phyloP scores from a whole-genome alignment of 2,888 invertebrate species.

The Lasius fuliginosus region DNA sequence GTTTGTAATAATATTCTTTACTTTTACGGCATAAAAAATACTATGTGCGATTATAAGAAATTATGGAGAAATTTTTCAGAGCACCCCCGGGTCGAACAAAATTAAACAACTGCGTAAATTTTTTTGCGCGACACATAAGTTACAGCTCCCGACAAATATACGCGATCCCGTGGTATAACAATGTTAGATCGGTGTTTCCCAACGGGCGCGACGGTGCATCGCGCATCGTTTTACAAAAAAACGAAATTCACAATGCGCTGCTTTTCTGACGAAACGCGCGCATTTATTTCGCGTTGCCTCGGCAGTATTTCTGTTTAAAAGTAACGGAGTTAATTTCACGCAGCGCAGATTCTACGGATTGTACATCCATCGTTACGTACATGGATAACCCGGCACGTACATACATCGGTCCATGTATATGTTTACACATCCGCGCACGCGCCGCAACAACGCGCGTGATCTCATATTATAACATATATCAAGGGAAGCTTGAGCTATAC shows the following conservation, averaged over 20 bases:
- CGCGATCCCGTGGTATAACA: conserved; percentile 2
- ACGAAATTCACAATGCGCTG: conserved; percentile 7
- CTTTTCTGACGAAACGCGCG: conserved; percentile 28
- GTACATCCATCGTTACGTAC: conserved; percentile 60
- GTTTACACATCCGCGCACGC: conserved; percentile 24
- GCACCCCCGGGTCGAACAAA: not conserved
- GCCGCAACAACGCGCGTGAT: conserved; percentile 31
- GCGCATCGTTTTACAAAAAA: conserved; percentile 7
- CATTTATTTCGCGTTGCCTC: conserved; percentile 57
- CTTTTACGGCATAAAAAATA: not conserved
- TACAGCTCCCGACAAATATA: not conserved
- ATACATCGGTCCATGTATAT: conserved; percentile 1
- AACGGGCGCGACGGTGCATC: conserved; percentile 18
- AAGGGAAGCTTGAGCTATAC: conserved; percentile 4
- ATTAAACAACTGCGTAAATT: conserved; percentile 4
- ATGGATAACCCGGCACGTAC: conserved; percentile 18
- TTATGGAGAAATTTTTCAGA: not conserved
- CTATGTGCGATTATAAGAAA: not conserved
- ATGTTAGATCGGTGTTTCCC: conserved; percentile 36
- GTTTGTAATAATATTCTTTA: not conserved
- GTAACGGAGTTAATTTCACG: conserved; percentile 79
- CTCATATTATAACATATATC: conserved; percentile 60
- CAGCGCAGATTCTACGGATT: conserved; percentile 70
- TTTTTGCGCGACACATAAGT: conserved; percentile 15
- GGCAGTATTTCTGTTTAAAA: conserved; percentile 60